phyloP scores from a whole-genome alignment of 2,113 vertebrate genomes.

The Columba livia region DNA sequence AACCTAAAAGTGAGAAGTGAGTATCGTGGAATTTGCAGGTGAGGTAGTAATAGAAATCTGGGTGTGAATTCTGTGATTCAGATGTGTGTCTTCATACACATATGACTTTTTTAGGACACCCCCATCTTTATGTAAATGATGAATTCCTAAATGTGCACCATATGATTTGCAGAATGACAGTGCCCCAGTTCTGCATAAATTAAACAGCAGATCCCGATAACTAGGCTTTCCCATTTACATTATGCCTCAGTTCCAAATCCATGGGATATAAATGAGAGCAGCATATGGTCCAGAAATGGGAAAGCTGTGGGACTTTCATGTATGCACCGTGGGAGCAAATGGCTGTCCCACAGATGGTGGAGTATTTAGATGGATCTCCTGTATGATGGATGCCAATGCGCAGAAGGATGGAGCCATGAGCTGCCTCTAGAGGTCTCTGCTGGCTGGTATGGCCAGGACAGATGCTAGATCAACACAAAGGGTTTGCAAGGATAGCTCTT shows the following conservation, averaged over 20 bases:
- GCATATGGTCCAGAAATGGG: slow-evolving; percentile 59
- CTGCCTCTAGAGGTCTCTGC: slow-evolving; percentile 47
- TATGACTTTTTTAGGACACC: not conserved
- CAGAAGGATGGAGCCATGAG: not conserved
- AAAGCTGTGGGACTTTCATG: slow-evolving; percentile 63
- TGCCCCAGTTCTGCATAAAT: slow-evolving; percentile 37
- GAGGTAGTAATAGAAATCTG: not conserved
- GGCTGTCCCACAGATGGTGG: slow-evolving; percentile 59
- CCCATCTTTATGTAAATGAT: slow-evolving; percentile 10
- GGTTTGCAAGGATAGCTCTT: not conserved
- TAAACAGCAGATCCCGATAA: slow-evolving; percentile 27
- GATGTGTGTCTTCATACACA: not conserved
- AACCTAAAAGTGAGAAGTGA: not conserved
- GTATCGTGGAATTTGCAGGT: not conserved
- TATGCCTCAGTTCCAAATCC: slow-evolving; percentile 52
- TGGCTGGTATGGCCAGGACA: not conserved
- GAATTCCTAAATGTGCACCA: not conserved
- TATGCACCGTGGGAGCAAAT: slow-evolving; percentile 57
- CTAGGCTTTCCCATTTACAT: slow-evolving; percentile 42
- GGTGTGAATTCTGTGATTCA: not conserved
- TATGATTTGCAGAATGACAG: slow-evolving; percentile 36
- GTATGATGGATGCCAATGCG: slow-evolving; percentile 16
- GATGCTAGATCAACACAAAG: slow-evolving; percentile 19
- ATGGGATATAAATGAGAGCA: slow-evolving; percentile 60
- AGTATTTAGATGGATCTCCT: slow-evolving; percentile 5